Base-by-base conservation (phyloP, 2,888 invertebrate genomes). In the Catocala fraxini region DNA sequence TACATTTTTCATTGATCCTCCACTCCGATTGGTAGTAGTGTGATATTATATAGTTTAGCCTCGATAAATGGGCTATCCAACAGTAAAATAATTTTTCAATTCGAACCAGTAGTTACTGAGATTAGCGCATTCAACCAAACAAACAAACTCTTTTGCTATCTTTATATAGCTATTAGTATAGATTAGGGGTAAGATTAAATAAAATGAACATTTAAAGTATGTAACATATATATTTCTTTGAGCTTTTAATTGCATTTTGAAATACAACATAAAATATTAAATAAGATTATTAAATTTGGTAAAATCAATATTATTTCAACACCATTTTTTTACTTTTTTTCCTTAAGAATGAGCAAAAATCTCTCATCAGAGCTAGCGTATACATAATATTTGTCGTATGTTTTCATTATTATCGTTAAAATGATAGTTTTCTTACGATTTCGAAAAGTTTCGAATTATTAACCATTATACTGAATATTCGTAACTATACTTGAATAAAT, bases 161-260 rank as follows among this genome's bases (percentile, higher is more conserved):
- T 25, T 25, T 25, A 25, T 25, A 25, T n/a, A n/a, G n/a, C 1
- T 25, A 25, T 25, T 25, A 25, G 25, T 25, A 25, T 25, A 25
- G 25, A 39, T 2, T 6, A 39, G 35, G 35, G 58, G 52, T 52
- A 33, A 33, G 51, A 63, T 65, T 75, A 91, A 94, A 95, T 93
- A 90, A 92, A 93, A 92, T 86, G 82, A 83, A 64, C 83, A 76
- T 87, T 91, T 88, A 89, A 91, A 95, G 95, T 96, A 96, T 96
- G 96, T 96, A 96, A 96, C 96, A 96, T 96, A 96, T 96, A 96
- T 96, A 96, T 96, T 96, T 96, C 96, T 96, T 96, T 97, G 96
- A 96, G 96, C 96, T 96, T 96, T 95, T 96, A 96, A 96, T 96
- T 96, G 96, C 96, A 96, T 96, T 96, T 95, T 96, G 96, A 96